Evolutionary conservation across 2,113 vertebrate genomes (phyloP).

Genomic region (Apteryx mantelli): DNA sequence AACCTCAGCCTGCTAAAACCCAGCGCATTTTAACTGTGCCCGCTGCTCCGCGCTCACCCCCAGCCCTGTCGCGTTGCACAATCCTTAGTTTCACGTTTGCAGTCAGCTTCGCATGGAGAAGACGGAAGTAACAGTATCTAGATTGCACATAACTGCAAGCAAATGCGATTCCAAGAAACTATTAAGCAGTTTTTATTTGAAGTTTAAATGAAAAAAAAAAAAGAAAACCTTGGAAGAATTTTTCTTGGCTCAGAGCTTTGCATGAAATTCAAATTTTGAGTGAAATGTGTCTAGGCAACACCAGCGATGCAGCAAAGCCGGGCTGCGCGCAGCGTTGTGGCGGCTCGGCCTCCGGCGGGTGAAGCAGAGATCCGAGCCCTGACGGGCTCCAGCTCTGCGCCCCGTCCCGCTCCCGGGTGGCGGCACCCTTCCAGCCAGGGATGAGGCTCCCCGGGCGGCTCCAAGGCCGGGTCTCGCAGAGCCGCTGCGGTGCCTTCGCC

Average conservation of each 20-base stretch:
- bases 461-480: too few species aligned
- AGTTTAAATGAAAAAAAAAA: background rate
- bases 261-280: background rate
- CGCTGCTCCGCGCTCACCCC: background rate
- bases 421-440: background rate
- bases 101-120: conserved; percentile 15
- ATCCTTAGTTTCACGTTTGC: background rate
- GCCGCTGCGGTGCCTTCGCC: background rate
- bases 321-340: rapidly evolving
- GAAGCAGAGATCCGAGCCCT: background rate
- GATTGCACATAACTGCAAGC: background rate
- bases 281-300: background rate
- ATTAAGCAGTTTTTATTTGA: conserved; percentile 41
- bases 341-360: rapidly evolving
- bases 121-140: conserved; percentile 36
- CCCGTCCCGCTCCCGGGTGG: rapidly evolving
- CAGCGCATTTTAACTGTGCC: rapidly evolving
- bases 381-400: background rate
- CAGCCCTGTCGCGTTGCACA: background rate
- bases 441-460: too few species aligned
- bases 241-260: conserved; percentile 1
- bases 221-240: background rate
- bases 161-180: conserved; percentile 30
- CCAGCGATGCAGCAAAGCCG: background rate
- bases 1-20: rapidly evolving